phyloP scores from a whole-genome alignment of 2,888 invertebrate genomes.

The Lasioglossum malachurum region DNA sequence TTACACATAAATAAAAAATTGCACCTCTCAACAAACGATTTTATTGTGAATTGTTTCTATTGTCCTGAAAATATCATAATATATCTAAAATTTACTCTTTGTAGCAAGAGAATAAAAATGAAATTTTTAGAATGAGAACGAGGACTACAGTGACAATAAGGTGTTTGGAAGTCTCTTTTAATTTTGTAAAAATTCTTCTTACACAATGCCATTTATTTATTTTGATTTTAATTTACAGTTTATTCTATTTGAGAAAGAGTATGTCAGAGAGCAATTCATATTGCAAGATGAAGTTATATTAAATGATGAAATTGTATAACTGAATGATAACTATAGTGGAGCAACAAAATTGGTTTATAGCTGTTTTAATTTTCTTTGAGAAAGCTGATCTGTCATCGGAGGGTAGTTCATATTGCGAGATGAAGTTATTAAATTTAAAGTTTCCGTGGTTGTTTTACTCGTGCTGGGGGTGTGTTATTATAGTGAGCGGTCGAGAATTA shows the following conservation, averaged over 20 bases:
- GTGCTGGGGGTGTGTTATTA: neutral
- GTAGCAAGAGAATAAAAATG: neutral
- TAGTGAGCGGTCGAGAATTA: conserved; percentile 7
- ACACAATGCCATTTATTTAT: neutral
- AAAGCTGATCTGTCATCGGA: neutral
- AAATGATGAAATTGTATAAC: no score
- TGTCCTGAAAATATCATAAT: neutral
- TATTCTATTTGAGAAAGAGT: neutral
- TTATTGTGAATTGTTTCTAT: no score
- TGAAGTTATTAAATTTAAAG: neutral
- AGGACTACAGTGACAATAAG: neutral
- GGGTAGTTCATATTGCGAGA: neutral
- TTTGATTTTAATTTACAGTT: neutral
- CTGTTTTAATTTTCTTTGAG: neutral
- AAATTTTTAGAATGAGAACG: neutral
- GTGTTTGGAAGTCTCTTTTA: neutral
- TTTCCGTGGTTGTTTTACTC: neutral
- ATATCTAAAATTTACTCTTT: neutral
- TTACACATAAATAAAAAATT: no score
- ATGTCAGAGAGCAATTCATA: no score
- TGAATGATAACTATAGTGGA: no score
- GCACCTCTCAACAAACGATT: no score
- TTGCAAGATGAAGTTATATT: no score
- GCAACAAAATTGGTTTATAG: no score
- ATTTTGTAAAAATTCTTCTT: neutral